Evolutionary conservation across 2,888 invertebrate species (phyloP), one percentile per base, ranked within the genome.

Genomic region (Acronicta aceris): DNA sequence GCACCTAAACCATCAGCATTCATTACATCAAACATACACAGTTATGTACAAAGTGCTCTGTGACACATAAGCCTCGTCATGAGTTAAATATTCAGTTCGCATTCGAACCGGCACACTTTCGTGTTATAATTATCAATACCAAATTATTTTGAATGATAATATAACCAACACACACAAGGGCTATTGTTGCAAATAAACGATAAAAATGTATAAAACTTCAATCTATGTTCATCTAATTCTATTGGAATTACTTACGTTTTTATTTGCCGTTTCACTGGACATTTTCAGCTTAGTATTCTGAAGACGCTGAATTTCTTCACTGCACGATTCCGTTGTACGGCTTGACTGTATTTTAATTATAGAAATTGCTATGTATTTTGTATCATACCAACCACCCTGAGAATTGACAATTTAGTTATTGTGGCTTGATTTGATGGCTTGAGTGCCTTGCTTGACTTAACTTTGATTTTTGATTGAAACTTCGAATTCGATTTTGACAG

Each of bases 181-280:
- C 72, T 65, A 59, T 57, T 59, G 16, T 33, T 42, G 1, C 10
- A 69, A 62, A 43, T 27, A 59, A 30, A 36, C 5, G 0, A 8
- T 27, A 21, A n/a, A 50, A 45, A 42, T 46, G 10, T 27, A 13
- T 36, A 64, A 45, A 54, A 59, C 59, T 49, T 10, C 2, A 21
- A 21, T 21, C 4, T 21, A 21, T 21, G 5, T 8, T 33, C n/a
- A 8, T 25, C 10, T 12, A 38, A 17, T 2, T 51, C 33, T 15
- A 30, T n/a, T 36, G 25, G 33, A 41, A 30, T 42, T 75, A 92
- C 95, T 95, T 93, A 96, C 96, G 76, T 95, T 95, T 91, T 96
- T 88, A 70, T 85, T 93, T 56, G 95, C 87, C 33, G 95, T 95
- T 84, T 96, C 96, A 84, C 91, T 96, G 25, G 96, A 95, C 96